Percentiles rank a stretch among this genome's conserved stretches.
Evolutionary conservation across 2,113 vertebrate genomes (phyloP).

Genomic region (Merops nubicus): DNA sequence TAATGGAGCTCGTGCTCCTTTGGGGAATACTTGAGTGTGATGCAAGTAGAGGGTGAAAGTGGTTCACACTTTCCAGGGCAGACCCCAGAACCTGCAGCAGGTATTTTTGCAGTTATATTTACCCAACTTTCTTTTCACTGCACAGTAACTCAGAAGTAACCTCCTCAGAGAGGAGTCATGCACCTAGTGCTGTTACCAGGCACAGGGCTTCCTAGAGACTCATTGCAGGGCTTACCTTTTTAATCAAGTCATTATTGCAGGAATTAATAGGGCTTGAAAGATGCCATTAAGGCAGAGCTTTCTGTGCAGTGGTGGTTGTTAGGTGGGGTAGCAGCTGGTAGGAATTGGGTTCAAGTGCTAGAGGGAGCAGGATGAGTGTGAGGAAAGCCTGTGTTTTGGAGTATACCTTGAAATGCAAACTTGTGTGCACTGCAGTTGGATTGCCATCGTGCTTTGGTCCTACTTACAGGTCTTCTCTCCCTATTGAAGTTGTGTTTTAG

Average conservation of each 20-base stretch:
- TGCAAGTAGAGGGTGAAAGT: neutral
- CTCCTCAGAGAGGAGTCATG: accelerated
- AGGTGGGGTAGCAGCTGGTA: neutral
- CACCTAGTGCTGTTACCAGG: neutral
- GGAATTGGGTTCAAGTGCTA: neutral
- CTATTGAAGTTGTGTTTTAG: neutral
- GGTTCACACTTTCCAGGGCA: neutral
- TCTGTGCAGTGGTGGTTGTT: neutral
- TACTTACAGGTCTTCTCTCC: neutral
- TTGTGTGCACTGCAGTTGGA: accelerated
- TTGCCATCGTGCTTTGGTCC: neutral
- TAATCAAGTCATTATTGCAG: neutral
- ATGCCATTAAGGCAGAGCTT: conserved; percentile 9
- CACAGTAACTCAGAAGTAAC: neutral
- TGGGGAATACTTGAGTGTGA: neutral
- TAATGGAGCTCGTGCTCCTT: neutral
- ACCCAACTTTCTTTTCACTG: neutral
- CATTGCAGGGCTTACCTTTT: neutral
- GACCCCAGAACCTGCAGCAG: neutral
- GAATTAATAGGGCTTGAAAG: neutral
- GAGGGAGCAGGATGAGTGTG: neutral
- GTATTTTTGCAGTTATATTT: neutral
- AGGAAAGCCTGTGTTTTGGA: neutral
- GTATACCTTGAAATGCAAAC: neutral
- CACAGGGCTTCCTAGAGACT: neutral